A percentile compares a stretch with the other conserved stretches of the same genome.
Conservation (phyloP, 53 echinoderm and acorn worm genomes). For the Apostichopus leukothele region DNA sequence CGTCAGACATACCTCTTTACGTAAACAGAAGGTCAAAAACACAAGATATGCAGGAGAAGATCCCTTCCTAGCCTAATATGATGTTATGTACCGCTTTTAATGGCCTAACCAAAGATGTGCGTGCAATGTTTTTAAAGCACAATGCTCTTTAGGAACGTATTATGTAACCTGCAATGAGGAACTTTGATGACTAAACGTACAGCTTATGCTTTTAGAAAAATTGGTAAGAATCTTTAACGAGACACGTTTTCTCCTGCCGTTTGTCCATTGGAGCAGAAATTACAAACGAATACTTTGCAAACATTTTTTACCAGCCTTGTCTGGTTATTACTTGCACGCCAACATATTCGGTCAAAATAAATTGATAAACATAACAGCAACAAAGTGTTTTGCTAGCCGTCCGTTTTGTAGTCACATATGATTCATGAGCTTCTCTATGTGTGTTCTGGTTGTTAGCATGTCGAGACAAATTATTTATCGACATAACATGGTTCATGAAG, state of each 20-base stretch:
- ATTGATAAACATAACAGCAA: not conserved
- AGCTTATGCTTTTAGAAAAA: too few species aligned
- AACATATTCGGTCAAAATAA: too few species aligned
- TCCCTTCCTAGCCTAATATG: not conserved
- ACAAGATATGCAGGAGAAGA: not conserved
- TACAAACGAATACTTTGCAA: too few species aligned
- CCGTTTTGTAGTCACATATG: constrained; percentile 1
- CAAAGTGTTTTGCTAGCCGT: not conserved
- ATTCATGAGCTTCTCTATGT: constrained; percentile 13
- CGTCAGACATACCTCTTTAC: not conserved
- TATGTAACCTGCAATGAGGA: not conserved
- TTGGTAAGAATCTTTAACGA: too few species aligned
- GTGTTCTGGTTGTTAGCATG: constrained; percentile 7
- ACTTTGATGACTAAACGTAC: not conserved
- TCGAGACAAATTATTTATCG: constrained; percentile 13
- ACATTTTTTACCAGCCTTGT: too few species aligned
- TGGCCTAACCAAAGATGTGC: not conserved
- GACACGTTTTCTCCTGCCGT: too few species aligned
- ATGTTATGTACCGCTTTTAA: not conserved
- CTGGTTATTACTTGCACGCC: too few species aligned
- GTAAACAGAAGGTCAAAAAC: not conserved
- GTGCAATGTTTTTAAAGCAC: not conserved
- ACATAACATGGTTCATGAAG: constrained; percentile 13
- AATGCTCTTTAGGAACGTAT: not conserved
- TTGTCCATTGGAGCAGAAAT: too few species aligned